Conservation (phyloP, 2,797 vertebrate species). For the Sebastes vulpes region DNA sequence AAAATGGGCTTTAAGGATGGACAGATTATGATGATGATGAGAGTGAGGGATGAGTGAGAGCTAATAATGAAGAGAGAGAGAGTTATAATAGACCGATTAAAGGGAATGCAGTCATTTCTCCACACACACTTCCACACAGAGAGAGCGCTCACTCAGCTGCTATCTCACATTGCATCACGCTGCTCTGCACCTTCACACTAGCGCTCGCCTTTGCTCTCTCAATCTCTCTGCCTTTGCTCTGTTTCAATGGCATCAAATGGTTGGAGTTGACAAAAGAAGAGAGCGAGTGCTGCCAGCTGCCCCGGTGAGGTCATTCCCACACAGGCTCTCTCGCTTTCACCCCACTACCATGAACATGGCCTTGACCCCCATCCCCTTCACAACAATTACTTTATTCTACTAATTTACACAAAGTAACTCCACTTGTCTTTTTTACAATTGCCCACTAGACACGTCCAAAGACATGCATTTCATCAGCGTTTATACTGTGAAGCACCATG, state of each 20-base stretch:
- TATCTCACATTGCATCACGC: conserved; percentile 84
- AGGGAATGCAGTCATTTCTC: conserved; percentile 60
- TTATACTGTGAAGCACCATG: conserved; percentile 25
- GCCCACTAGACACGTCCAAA: conserved; percentile 45
- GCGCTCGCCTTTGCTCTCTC: conserved; percentile 65
- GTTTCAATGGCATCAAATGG: conserved; percentile 83
- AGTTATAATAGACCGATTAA: conserved; percentile 60
- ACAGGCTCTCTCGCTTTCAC: conserved; percentile 48
- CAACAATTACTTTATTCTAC: conserved; percentile 62
- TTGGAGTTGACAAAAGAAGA: conserved; percentile 76
- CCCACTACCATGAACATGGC: conserved; percentile 64
- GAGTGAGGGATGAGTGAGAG: conserved; percentile 53
- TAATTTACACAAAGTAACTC: conserved; percentile 70
- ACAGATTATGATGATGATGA: conserved; percentile 44
- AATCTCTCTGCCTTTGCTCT: conserved; percentile 62
- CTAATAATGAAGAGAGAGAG: conserved; percentile 41
- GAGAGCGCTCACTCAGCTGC: conserved; percentile 72
- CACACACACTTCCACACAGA: conserved; percentile 15
- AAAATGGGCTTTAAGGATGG: conserved; percentile 38
- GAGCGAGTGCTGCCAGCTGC: conserved; percentile 81
- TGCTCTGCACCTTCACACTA: conserved; percentile 82
- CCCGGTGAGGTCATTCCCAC: conserved; percentile 72
- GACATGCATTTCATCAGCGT: conserved; percentile 41
- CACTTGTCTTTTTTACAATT: conserved; percentile 53
- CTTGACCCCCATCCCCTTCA: conserved; percentile 53